These are phyloP conservation scores for Picathartes gymnocephalus DNA, from an alignment of 2,113 vertebrate species.

Conservation along the genomic window DNA sequence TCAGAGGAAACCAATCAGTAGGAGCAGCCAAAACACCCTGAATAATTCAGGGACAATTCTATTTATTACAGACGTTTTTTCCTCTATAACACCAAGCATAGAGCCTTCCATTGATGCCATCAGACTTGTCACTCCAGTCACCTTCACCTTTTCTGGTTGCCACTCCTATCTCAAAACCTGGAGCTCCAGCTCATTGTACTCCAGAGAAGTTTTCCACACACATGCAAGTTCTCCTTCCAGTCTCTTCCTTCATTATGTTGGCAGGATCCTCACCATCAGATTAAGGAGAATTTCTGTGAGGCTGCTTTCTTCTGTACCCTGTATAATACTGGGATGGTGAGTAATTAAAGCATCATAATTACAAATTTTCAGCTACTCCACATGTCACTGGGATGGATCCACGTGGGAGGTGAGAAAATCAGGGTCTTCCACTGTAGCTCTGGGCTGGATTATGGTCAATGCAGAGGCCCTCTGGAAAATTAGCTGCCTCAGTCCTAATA, in stretches of 20 bases:
- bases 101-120: background rate
- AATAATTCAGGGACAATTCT: background rate
- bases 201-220: background rate
- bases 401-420: background rate
- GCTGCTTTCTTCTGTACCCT: background rate
- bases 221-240: background rate
- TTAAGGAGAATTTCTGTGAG: background rate
- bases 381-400: background rate
- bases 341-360: background rate
- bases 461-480: background rate
- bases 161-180: background rate
- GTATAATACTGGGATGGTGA: background rate
- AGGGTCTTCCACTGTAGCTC: background rate
- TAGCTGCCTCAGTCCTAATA: background rate
- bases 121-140: background rate
- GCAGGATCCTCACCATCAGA: background rate
- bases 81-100: background rate
- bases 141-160: background rate
- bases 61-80: background rate
- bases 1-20: background rate
- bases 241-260: background rate
- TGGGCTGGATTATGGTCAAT: background rate
- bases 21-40: background rate
- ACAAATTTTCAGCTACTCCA: background rate
- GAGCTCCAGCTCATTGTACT: background rate